Conservation (phyloP, 2,888 invertebrate species). For the Plagodis pulveraria region DNA sequence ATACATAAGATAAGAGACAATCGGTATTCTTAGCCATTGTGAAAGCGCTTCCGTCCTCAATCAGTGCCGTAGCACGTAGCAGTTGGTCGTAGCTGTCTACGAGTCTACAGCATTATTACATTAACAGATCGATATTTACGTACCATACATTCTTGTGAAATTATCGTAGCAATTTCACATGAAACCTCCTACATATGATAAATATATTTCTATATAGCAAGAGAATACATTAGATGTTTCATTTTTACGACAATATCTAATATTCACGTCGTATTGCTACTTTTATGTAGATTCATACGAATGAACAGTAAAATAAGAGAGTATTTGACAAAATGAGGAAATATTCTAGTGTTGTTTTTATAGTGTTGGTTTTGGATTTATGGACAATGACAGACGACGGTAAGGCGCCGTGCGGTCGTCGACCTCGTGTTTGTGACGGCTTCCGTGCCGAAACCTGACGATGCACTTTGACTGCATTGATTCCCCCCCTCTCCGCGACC, state of each 20-base stretch:
- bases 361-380: slow-evolving; percentile 28
- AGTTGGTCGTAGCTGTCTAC: slow-evolving; percentile 16
- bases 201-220: slow-evolving; percentile 8
- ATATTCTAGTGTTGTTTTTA: slow-evolving; percentile 13
- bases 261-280: slow-evolving; percentile 21
- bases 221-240: slow-evolving; percentile 18
- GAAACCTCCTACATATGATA: slow-evolving; percentile 8
- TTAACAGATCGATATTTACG: background rate
- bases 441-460: slow-evolving; percentile 67
- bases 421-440: slow-evolving; percentile 71
- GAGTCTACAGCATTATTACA: slow-evolving; percentile 1
- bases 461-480: slow-evolving; percentile 66
- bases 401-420: slow-evolving; percentile 67
- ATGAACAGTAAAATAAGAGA: slow-evolving; percentile 9
- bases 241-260: slow-evolving; percentile 23
- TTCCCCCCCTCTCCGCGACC: slow-evolving; percentile 59
- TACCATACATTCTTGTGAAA: slow-evolving; percentile 7
- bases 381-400: slow-evolving; percentile 51
- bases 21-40: too few relatives aligned
- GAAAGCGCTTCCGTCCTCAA: too few relatives aligned
- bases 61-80: too few relatives aligned
- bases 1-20: too few relatives aligned
- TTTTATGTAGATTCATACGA: slow-evolving; percentile 14
- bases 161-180: slow-evolving; percentile 14
- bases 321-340: slow-evolving; percentile 13